Base-by-base conservation (phyloP, 2,797 vertebrate genomes). In the Ctenopoma multispine region DNA sequence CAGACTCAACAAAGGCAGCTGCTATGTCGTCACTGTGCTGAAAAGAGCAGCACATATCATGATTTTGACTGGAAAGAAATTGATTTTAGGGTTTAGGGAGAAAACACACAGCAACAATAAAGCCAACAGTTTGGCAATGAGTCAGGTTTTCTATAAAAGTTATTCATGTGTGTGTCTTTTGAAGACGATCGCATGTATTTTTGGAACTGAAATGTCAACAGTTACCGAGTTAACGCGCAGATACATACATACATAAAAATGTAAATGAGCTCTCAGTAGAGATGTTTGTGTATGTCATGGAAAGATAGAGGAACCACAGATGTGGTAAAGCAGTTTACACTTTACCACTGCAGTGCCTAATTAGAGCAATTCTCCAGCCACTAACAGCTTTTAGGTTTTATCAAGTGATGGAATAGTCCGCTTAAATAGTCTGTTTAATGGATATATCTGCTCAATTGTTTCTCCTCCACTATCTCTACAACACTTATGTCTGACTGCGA, bases 61-160 rank as follows among this genome's bases (percentile, higher is more conserved):
- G 15, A 57, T 69, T 65, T 59, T 51, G 17, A 76, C 64, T 36
- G 60, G 49, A 15, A 56, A 63, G 57, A 60, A 72, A 80, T 75
- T 36, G 44, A 86, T 77, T 84, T 81, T 56, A 66, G 7, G 13
- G 43, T 18, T n/a, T 14, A 53, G n/a, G n/a, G n/a, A 62, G 46
- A 63, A 65, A 72, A 72, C 0, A 0, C 17, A 15, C 43, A 53
- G 15, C 48, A 63, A 76, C 8, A 64, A 70, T 11, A n/a, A 51
- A 66, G n/a, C 17, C 4, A 41, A 36, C 18, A 70, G n/a, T 59
- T 38, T 51, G 60, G 69, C 47, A 55, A 53, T 1, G 44, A 71
- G 53, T 62, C 27, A 12, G 13, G 10, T 36, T 43, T 72, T 17
- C 38, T 59, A 3, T n/a, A 41, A 31, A 38, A 29, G 11, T n/a